These are phyloP conservation scores for Microhierax caerulescens DNA, from an alignment of 2,797 vertebrate species.

Conservation along the genomic window DNA sequence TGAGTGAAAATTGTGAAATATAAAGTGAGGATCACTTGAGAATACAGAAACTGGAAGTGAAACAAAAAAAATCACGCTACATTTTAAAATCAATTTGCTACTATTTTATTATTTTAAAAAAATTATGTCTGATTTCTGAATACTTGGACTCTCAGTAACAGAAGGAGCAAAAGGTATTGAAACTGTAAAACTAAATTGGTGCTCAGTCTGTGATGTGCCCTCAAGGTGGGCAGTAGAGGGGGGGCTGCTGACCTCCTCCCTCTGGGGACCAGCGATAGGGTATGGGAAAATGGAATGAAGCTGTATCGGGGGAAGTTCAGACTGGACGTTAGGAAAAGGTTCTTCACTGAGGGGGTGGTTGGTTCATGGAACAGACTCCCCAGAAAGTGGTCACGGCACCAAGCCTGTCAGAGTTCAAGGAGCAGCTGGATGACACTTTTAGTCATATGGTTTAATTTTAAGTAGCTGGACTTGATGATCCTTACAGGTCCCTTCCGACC, in stretches of 20 bases:
- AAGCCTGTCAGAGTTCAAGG: not conserved
- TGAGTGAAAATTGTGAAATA: not conserved
- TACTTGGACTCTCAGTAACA: not conserved
- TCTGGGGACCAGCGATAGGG: not conserved
- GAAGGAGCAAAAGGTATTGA: not conserved
- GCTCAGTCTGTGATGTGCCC: not conserved
- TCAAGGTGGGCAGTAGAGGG: too few species aligned
- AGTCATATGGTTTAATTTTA: not conserved
- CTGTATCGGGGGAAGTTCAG: not conserved
- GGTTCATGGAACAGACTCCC: not conserved
- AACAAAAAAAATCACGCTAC: not conserved
- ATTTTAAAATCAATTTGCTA: not conserved
- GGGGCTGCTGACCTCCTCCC: not conserved
- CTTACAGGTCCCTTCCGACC: not conserved
- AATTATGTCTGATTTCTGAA: not conserved
- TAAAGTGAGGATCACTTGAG: not conserved
- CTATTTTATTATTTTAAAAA: not conserved
- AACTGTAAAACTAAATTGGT: not conserved
- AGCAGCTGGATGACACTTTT: not conserved
- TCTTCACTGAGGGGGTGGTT: not conserved
- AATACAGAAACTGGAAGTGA: not conserved
- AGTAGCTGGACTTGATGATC: not conserved
- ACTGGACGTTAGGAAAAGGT: not conserved
- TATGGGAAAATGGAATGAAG: not conserved
- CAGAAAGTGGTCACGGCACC: not conserved